Conservation (phyloP, 2,888 invertebrate genomes). For the Minunthozetes semirufus region DNA sequence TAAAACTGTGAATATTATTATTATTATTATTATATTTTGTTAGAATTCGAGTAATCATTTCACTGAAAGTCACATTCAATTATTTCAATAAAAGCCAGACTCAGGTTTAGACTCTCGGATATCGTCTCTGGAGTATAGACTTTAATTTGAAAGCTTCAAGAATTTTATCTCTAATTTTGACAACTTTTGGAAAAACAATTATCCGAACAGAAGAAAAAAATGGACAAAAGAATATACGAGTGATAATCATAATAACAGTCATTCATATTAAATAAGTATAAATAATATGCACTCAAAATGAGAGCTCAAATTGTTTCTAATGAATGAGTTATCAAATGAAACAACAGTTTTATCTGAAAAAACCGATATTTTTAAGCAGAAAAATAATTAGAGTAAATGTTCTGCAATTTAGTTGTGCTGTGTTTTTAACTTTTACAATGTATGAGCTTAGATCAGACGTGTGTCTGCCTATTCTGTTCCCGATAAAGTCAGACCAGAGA, state of each 20-base stretch:
- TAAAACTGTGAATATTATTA: not conserved
- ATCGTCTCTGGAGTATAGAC: conserved; percentile 18
- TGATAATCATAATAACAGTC: too few relatives aligned
- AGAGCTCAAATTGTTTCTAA: too few relatives aligned
- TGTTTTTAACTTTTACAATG: too few relatives aligned
- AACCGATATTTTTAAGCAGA: not conserved
- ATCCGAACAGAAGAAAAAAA: not conserved
- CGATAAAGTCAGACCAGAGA: not conserved
- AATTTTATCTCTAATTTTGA: conserved; percentile 23
- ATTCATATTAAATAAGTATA: too few relatives aligned
- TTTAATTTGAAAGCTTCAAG: conserved; percentile 27
- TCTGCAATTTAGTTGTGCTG: not conserved
- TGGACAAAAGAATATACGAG: too few relatives aligned
- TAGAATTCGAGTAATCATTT: not conserved
- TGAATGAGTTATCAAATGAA: too few relatives aligned
- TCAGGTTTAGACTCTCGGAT: not conserved
- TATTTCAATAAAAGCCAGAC: conserved; percentile 27
- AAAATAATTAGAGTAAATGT: not conserved
- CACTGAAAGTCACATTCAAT: conserved; percentile 20
- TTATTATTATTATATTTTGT: not conserved
- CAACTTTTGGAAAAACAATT: conserved; percentile 21
- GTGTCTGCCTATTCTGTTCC: too few relatives aligned
- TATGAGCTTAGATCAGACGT: too few relatives aligned
- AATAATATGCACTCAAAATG: too few relatives aligned
- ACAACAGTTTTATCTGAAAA: not conserved